Percentiles rank a stretch among this genome's conserved stretches.
phyloP scores from a whole-genome alignment of 1,140 invertebrate genomes.

The Samia ricini region DNA sequence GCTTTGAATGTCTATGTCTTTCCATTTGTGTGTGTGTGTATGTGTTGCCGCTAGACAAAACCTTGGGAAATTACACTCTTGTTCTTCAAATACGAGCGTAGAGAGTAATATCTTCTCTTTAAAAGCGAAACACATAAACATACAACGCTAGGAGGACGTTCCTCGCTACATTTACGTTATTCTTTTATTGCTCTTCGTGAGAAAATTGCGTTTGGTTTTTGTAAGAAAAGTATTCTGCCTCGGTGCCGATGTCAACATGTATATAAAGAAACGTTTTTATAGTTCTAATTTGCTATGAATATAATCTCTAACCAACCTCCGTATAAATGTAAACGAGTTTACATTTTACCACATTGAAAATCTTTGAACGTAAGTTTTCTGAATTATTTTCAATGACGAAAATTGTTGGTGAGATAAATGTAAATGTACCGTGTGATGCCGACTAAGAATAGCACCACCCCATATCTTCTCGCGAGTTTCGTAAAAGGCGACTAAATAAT shows the following conservation, averaged over 20 bases:
- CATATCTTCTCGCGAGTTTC: too few relatives aligned
- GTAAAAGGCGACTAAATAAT: too few relatives aligned
- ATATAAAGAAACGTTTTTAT: not conserved
- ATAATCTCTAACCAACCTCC: too few relatives aligned
- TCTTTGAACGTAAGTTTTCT: too few relatives aligned
- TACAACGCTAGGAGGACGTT: conserved; percentile 53
- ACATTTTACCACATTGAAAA: too few relatives aligned
- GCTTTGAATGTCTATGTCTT: conserved; percentile 59
- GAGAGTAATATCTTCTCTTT: conserved; percentile 66
- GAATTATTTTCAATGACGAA: too few relatives aligned
- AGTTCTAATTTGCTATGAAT: not conserved
- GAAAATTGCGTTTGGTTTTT: conserved; percentile 26
- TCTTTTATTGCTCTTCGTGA: conserved; percentile 28
- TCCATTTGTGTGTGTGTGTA: conserved; percentile 58
- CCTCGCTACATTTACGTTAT: conserved; percentile 26
- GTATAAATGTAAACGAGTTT: too few relatives aligned
- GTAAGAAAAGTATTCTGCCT: not conserved
- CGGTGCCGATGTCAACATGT: not conserved
- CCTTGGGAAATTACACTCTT: conserved; percentile 62
- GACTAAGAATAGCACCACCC: too few relatives aligned
- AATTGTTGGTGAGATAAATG: too few relatives aligned
- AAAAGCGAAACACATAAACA: conserved; percentile 63
- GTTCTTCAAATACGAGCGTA: conserved; percentile 58
- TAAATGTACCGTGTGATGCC: too few relatives aligned
- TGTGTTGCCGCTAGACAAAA: conserved; percentile 68